A percentile compares a stretch with the other conserved stretches of the same genome.
These are phyloP conservation scores for Macrosiphum euphorbiae DNA, from an alignment of 2,888 invertebrate species.

Conservation along the genomic window DNA sequence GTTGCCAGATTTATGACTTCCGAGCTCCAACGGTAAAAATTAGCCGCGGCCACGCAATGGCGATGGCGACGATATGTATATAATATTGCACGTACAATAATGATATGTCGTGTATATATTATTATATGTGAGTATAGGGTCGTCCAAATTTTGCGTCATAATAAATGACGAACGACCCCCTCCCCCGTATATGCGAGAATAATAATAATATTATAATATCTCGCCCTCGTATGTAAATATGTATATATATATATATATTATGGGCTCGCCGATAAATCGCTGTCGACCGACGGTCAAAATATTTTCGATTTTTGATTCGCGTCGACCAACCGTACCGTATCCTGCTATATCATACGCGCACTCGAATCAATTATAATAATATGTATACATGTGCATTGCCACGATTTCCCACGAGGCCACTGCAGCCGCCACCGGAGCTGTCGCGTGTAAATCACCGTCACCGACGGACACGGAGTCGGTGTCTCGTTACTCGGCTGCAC, in stretches of 20 bases:
- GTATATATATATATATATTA: neutral
- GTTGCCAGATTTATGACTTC: conserved; percentile 63
- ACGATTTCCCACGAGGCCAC: conserved; percentile 45
- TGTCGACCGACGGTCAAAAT: conserved; percentile 41
- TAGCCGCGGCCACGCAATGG: neutral
- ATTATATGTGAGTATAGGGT: neutral
- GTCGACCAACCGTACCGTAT: neutral
- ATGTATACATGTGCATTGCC: neutral
- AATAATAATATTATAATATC: neutral
- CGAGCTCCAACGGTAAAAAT: conserved; percentile 47
- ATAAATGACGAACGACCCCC: neutral
- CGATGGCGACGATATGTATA: neutral
- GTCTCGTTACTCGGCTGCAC: conserved; percentile 1
- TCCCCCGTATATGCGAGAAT: too few species aligned
- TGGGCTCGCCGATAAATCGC: conserved; percentile 25
- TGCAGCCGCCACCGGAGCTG: neutral
- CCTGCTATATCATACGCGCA: neutral
- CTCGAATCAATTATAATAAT: conserved; percentile 34
- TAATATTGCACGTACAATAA: neutral
- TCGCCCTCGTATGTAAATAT: neutral
- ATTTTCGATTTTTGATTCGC: conserved; percentile 27
- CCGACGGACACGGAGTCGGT: neutral
- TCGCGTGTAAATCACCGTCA: conserved; percentile 43
- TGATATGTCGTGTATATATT: neutral
- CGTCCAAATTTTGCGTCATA: neutral